Evolutionary conservation across 2,797 vertebrate species (phyloP).

Genomic region (Hippocampus kuda): DNA sequence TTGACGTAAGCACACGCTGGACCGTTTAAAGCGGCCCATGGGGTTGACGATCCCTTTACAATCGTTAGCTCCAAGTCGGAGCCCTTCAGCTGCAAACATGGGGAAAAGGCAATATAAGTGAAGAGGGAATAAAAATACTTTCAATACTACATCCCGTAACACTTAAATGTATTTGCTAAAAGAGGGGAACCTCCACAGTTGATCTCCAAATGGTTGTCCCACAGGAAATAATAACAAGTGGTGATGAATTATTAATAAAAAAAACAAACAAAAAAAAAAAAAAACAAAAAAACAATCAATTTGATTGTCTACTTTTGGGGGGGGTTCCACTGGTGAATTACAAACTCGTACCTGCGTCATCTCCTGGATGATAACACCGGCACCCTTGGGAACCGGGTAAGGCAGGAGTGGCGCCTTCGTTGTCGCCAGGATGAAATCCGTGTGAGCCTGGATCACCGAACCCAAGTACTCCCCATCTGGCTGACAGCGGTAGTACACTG

Average conservation of each 20-base stretch:
- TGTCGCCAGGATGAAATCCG: slow-evolving; percentile 86
- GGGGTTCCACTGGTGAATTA: neutral
- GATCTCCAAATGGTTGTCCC: neutral
- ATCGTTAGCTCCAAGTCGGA: slow-evolving; percentile 87
- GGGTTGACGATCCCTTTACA: slow-evolving; percentile 63
- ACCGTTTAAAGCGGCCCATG: slow-evolving; percentile 48
- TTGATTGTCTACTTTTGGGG: neutral
- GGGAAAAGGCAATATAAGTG: neutral
- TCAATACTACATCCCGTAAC: neutral
- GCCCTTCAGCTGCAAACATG: slow-evolving; percentile 76
- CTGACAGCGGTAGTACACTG: slow-evolving; percentile 76
- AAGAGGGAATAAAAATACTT: neutral
- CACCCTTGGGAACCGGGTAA: slow-evolving; percentile 73
- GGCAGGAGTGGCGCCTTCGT: slow-evolving; percentile 81
- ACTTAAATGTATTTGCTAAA: neutral
- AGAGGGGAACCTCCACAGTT: neutral
- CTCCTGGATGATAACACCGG: slow-evolving; percentile 82
- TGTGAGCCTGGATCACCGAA: slow-evolving; percentile 80
- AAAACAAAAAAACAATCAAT: neutral
- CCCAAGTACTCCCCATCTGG: slow-evolving; percentile 81
- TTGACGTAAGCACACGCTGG: slow-evolving; percentile 85
- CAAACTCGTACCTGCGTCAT: slow-evolving; percentile 74
- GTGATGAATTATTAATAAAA: neutral
- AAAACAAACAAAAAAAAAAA: too few species aligned
- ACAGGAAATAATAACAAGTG: neutral